Conservation (phyloP, 2,113 vertebrate genomes). For the Psilopsiagon aymara region DNA sequence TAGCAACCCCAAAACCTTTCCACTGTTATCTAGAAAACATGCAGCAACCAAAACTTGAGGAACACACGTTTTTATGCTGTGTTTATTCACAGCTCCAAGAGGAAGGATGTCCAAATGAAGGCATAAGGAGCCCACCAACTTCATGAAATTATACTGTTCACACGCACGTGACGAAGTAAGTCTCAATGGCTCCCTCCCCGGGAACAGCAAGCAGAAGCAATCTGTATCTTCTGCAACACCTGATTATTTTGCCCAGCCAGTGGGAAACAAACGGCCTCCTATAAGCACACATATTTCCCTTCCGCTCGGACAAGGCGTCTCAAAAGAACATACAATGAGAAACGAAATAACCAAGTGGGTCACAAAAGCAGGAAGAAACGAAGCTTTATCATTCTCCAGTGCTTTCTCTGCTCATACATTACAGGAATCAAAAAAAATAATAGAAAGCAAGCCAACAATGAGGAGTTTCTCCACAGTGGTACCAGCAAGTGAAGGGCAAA, state of each 20-base stretch:
- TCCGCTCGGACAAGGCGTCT: background rate
- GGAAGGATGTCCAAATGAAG: background rate
- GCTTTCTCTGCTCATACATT: slow-evolving; percentile 22
- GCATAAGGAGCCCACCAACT: background rate
- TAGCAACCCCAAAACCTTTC: background rate
- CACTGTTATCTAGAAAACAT: background rate
- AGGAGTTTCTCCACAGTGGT: background rate
- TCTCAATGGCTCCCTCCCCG: background rate
- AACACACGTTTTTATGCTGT: background rate
- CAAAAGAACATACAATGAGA: slow-evolving; percentile 59
- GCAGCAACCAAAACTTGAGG: background rate
- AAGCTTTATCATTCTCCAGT: slow-evolving; percentile 59
- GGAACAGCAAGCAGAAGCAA: background rate
- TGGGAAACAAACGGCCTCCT: slow-evolving; percentile 22
- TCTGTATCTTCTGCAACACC: accelerated
- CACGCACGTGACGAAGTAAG: accelerated
- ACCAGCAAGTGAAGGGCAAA: background rate
- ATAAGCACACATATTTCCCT: slow-evolving; percentile 26
- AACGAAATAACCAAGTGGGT: background rate
- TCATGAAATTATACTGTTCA: accelerated
- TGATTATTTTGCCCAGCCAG: background rate
- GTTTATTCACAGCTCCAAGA: background rate
- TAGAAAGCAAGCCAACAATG: background rate
- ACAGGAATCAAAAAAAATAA: background rate
- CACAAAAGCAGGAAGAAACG: slow-evolving; percentile 70